Percentiles rank a stretch among this genome's conserved stretches.
phyloP scores from a whole-genome alignment of 2,797 vertebrate genomes.

The Delichon dasypus region DNA sequence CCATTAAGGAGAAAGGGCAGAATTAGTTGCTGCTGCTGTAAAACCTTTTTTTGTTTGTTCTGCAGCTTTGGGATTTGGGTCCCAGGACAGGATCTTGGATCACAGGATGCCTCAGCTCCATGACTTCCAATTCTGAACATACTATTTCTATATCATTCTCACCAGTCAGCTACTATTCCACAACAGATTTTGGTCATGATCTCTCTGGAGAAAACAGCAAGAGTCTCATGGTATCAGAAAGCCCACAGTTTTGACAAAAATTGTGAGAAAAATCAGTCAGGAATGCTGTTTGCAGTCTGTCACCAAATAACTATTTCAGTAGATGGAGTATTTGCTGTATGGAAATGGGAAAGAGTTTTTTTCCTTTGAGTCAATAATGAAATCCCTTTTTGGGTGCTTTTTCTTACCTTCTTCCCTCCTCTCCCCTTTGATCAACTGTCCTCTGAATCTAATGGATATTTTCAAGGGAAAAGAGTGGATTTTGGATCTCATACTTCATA shows the following conservation, averaged over 20 bases:
- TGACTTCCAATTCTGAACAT: neutral
- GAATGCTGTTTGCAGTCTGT: neutral
- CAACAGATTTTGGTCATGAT: neutral
- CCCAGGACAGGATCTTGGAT: neutral
- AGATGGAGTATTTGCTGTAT: neutral
- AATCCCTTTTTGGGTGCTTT: neutral
- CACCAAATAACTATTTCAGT: neutral
- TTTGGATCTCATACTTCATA: neutral
- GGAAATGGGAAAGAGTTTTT: neutral
- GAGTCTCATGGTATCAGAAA: neutral
- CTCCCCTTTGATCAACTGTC: neutral
- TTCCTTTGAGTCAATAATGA: neutral
- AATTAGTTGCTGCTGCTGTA: neutral
- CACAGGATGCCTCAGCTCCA: neutral
- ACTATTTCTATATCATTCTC: neutral
- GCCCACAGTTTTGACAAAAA: neutral
- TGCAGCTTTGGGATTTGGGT: neutral
- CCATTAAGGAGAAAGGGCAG: neutral
- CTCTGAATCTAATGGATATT: neutral
- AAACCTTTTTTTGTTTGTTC: neutral
- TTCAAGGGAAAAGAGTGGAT: neutral
- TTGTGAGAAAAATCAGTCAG: neutral
- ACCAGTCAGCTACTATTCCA: neutral
- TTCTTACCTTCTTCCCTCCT: neutral
- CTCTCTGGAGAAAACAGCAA: neutral